A percentile compares a stretch with the other conserved stretches of the same genome.
These are phyloP conservation scores for Grallaria varia DNA, from an alignment of 2,113 vertebrate genomes.

Conservation along the genomic window DNA sequence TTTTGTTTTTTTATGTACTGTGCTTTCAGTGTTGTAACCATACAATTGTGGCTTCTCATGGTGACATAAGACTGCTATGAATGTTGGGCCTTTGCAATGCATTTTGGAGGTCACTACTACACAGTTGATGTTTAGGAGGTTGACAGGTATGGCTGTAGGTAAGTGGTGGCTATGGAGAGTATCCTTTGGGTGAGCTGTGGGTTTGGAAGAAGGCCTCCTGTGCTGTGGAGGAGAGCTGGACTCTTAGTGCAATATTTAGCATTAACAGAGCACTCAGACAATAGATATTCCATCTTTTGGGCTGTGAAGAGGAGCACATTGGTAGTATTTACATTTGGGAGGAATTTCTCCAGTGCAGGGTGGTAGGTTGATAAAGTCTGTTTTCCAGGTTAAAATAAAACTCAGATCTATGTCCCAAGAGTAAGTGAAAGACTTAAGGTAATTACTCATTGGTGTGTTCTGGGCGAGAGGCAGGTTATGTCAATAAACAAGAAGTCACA, in stretches of 20 bases:
- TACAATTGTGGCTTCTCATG: conserved; percentile 78
- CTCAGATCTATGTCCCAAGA: neutral
- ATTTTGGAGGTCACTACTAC: conserved; percentile 77
- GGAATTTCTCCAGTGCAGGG: neutral
- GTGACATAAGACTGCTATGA: conserved; percentile 76
- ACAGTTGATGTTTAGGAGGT: conserved; percentile 77
- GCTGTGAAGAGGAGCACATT: neutral
- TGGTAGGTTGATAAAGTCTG: neutral
- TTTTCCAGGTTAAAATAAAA: neutral
- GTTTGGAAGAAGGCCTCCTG: neutral
- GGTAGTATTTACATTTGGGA: neutral
- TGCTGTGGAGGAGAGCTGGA: neutral
- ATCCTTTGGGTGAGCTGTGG: conserved; percentile 58
- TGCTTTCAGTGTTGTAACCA: conserved; percentile 80
- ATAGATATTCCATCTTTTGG: neutral
- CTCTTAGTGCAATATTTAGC: neutral
- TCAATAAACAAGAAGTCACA: neutral
- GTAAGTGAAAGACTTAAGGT: neutral
- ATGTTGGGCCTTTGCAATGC: conserved; percentile 75
- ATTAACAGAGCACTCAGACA: neutral
- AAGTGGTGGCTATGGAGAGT: conserved; percentile 70
- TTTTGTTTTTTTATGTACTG: conserved; percentile 76
- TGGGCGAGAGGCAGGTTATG: neutral
- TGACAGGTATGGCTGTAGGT: conserved; percentile 76
- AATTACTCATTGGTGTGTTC: neutral